These are phyloP conservation scores for Hippolais icterina DNA, from an alignment of 2,113 vertebrate genomes.

Conservation along the genomic window DNA sequence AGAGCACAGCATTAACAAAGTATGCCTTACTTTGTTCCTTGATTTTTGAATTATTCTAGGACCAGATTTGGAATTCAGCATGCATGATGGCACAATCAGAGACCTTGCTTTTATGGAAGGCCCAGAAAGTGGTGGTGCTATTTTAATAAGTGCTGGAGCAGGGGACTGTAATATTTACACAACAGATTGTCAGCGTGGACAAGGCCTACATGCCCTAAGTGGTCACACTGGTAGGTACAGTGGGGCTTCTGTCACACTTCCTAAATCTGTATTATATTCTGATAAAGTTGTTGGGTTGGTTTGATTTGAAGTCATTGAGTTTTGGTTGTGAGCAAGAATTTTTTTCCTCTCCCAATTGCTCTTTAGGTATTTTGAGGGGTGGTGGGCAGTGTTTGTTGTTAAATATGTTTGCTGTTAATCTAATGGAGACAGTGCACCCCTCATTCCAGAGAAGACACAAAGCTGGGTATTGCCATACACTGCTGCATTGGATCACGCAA, in stretches of 20 bases:
- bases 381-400: neutral
- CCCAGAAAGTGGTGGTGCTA: constrained; percentile 93
- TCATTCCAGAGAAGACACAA: neutral
- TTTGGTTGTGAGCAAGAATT: neutral
- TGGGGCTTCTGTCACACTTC: neutral
- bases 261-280: neutral
- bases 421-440: neutral
- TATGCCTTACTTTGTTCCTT: neutral
- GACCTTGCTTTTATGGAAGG: constrained; percentile 99
- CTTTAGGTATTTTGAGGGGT: neutral
- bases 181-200: constrained; percentile 94
- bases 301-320: neutral
- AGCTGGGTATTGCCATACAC: neutral
- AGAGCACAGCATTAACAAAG: neutral
- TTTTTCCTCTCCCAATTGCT: neutral
- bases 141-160: constrained; percentile 96
- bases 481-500: neutral
- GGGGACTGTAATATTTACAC: constrained; percentile 97
- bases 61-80: constrained; percentile 94
- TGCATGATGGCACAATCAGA: constrained; percentile 98
- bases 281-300: neutral
- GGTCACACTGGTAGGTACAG: constrained; percentile 84
- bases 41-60: constrained; percentile 73
- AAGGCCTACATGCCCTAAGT: constrained; percentile 92
- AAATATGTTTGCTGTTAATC: neutral